Evolutionary conservation across 2,797 vertebrate genomes (phyloP).

Genomic region (Tinamus major): DNA sequence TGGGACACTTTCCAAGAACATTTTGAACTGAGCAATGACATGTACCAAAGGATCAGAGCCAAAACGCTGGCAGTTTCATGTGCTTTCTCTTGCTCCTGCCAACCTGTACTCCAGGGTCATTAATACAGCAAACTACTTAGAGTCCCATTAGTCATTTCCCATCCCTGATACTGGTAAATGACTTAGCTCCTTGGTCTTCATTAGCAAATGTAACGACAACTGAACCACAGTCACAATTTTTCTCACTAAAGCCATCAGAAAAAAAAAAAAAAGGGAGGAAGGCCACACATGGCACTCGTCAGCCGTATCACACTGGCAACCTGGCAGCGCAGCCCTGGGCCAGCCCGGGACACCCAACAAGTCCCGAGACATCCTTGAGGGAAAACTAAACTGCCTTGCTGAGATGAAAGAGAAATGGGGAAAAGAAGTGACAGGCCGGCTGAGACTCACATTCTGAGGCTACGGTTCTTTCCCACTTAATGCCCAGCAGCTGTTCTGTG

Average conservation of each 20-base stretch:
- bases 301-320: background rate
- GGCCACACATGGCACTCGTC: background rate
- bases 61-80: slow-evolving; percentile 47
- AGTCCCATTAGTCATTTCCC: slow-evolving; percentile 47
- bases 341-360: background rate
- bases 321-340: background rate
- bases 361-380: background rate
- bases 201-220: slow-evolving; percentile 21
- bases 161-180: slow-evolving; percentile 4
- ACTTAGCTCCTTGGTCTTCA: background rate
- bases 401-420: background rate
- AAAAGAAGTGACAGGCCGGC: background rate
- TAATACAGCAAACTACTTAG: background rate
- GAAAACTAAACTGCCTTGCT: background rate
- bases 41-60: slow-evolving; percentile 23
- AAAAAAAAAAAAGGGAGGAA: background rate
- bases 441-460: background rate
- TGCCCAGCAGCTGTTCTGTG: background rate
- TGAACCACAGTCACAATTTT: background rate
- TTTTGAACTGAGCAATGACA: slow-evolving; percentile 63
- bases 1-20: slow-evolving; percentile 62
- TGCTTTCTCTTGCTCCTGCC: slow-evolving; percentile 50
- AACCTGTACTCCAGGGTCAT: slow-evolving; percentile 25
- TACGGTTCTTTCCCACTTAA: background rate
- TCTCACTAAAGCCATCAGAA: background rate